These are phyloP conservation scores for Entomyzon cyanotis DNA, from an alignment of 2,113 vertebrate species.

Conservation along the genomic window DNA sequence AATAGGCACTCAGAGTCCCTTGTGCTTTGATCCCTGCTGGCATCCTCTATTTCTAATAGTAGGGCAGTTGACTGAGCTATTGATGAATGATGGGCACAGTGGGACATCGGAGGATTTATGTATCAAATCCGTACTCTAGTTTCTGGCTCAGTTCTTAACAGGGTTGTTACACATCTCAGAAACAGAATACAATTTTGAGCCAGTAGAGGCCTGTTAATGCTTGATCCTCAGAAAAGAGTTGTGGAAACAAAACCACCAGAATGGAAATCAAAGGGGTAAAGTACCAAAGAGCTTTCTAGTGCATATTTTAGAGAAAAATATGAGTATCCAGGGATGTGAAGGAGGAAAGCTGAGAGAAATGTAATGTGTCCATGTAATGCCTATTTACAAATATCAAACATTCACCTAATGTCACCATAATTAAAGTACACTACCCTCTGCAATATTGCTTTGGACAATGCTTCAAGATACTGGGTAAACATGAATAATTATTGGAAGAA, in stretches of 20 bases:
- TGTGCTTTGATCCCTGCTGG: slow-evolving; percentile 6
- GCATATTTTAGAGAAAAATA: not conserved
- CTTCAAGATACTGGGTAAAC: not conserved
- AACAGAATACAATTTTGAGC: not conserved
- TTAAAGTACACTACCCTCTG: not conserved
- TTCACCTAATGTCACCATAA: not conserved
- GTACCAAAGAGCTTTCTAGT: not conserved
- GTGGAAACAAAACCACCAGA: not conserved
- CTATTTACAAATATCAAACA: not conserved
- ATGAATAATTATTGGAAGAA: not conserved
- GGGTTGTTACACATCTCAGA: not conserved
- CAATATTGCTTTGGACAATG: not conserved
- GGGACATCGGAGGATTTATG: not conserved
- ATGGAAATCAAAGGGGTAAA: not conserved
- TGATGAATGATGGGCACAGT: slow-evolving; percentile 15
- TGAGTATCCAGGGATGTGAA: not conserved
- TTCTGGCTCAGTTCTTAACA: slow-evolving; percentile 4
- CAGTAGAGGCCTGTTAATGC: not conserved
- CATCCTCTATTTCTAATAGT: slow-evolving; percentile 7
- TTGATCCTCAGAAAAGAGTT: not conserved
- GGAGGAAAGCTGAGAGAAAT: not conserved
- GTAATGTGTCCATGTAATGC: not conserved
- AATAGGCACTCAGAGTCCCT: not conserved
- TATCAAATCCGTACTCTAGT: not conserved
- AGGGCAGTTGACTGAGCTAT: slow-evolving; percentile 15